Percentiles rank a stretch among this genome's conserved stretches.
phyloP scores from a whole-genome alignment of 30 jellyfish, hydroid and myxozoan species.

The Aurelia sp. region DNA sequence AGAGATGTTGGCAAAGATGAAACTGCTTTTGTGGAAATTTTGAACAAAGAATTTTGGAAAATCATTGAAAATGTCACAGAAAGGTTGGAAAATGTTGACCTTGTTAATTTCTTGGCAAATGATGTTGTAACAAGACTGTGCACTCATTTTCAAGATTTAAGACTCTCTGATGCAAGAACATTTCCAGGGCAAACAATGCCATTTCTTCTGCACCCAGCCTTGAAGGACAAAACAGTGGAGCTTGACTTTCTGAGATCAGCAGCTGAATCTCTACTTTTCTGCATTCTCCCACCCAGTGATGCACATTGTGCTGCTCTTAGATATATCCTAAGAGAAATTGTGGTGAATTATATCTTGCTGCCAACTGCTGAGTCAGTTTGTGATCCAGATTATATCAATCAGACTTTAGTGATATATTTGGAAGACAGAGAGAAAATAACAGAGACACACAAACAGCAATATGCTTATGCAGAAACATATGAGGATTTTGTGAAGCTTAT shows the following conservation, averaged over 20 bases:
- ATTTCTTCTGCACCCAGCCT: slow-evolving; percentile 94
- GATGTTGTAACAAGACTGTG: slow-evolving; percentile 74
- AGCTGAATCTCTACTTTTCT: slow-evolving; percentile 87
- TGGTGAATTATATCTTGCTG: slow-evolving; percentile 80
- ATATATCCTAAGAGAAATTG: slow-evolving; percentile 86
- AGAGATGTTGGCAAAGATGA: slow-evolving; percentile 97
- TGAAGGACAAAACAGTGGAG: slow-evolving; percentile 82
- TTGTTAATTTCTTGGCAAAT: slow-evolving; percentile 89
- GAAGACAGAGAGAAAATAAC: slow-evolving; percentile 95
- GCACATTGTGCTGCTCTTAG: slow-evolving; percentile 87
- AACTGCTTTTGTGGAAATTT: slow-evolving; percentile 97
- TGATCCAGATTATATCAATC: slow-evolving; percentile 97
- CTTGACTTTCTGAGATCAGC: slow-evolving; percentile 80
- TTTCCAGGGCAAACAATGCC: slow-evolving; percentile 93
- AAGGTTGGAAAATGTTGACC: slow-evolving; percentile 87
- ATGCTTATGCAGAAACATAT: slow-evolving; percentile 99
- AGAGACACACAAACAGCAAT: slow-evolving; percentile 88
- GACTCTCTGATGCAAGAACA: slow-evolving; percentile 92
- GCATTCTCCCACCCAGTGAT: slow-evolving; percentile 91
- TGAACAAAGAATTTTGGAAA: slow-evolving; percentile 95
- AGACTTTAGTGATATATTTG: slow-evolving; percentile 85
- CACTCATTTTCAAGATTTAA: slow-evolving; percentile 92
- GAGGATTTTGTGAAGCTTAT: slow-evolving; percentile 96
- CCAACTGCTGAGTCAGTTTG: slow-evolving; percentile 99
- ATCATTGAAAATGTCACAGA: slow-evolving; percentile 84